phyloP scores from a whole-genome alignment of 2,113 vertebrate species.

The Alligator sinensis region DNA sequence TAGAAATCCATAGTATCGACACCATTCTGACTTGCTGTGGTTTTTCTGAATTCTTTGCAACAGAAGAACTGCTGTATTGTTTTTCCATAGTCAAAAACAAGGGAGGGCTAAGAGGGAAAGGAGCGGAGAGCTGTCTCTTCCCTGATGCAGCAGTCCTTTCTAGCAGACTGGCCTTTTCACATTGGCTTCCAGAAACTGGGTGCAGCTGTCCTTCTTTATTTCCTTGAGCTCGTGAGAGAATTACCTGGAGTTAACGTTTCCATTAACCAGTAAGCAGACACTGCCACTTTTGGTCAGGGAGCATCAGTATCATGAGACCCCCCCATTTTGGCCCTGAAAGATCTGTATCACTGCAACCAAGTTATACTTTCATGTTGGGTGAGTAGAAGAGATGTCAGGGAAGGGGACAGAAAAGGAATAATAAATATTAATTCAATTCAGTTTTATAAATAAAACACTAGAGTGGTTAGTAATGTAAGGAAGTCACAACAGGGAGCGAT shows the following conservation, averaged over 20 bases:
- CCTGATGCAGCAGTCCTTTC: not conserved
- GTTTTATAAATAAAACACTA: not conserved
- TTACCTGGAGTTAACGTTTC: fast-evolving
- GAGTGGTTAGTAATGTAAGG: not conserved
- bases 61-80: too few species aligned
- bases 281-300: not conserved
- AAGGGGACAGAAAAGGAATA: too few species aligned
- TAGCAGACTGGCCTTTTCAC: not conserved
- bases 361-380: too few species aligned
- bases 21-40: too few species aligned
- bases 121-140: not conserved
- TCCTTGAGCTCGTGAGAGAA: not conserved
- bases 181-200: not conserved
- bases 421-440: not conserved
- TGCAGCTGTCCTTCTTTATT: not conserved
- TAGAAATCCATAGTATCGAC: too few species aligned
- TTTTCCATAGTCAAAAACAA: too few species aligned
- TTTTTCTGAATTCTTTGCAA: too few species aligned
- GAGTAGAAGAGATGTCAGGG: too few species aligned
- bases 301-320: not conserved
- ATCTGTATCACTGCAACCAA: not conserved
- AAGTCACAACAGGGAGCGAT: not conserved
- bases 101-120: too few species aligned
- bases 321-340: not conserved
- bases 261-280: too few species aligned